phyloP scores from a whole-genome alignment of 2,888 invertebrate species.

The Bugulina stolonifera region DNA sequence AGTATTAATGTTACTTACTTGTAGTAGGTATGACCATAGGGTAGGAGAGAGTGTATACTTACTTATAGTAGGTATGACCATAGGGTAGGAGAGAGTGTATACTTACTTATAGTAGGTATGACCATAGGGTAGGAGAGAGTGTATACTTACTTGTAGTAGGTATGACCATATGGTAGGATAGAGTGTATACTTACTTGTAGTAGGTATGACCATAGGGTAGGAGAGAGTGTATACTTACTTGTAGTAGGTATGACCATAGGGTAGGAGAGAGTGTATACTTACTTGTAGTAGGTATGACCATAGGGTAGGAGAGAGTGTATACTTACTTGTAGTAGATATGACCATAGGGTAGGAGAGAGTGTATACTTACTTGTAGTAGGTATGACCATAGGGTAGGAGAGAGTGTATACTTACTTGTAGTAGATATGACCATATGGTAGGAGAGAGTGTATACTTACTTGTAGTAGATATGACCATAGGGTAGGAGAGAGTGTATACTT shows the following conservation, averaged over 20 bases:
- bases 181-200: conserved; percentile 76
- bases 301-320: conserved; percentile 77
- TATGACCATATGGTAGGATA: conserved; percentile 72
- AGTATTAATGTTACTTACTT: too few species aligned
- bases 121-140: conserved; percentile 76
- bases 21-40: too few species aligned
- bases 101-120: conserved; percentile 64
- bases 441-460: too few species aligned
- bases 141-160: conserved; percentile 67
- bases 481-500: too few species aligned
- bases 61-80: too few species aligned
- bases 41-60: too few species aligned
- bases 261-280: conserved; percentile 68
- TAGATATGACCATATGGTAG: too few species aligned
- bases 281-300: conserved; percentile 69
- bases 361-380: conserved; percentile 73
- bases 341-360: conserved; percentile 76
- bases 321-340: conserved; percentile 64
- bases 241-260: conserved; percentile 34
- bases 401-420: too few species aligned
- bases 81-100: conserved; percentile 76
- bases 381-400: too few species aligned
- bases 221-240: conserved; percentile 58
- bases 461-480: too few species aligned
- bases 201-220: conserved; percentile 70